Evolutionary conservation across 2,888 invertebrate genomes (phyloP).

Genomic region (Bursaphelenchus okinawaensis): DNA sequence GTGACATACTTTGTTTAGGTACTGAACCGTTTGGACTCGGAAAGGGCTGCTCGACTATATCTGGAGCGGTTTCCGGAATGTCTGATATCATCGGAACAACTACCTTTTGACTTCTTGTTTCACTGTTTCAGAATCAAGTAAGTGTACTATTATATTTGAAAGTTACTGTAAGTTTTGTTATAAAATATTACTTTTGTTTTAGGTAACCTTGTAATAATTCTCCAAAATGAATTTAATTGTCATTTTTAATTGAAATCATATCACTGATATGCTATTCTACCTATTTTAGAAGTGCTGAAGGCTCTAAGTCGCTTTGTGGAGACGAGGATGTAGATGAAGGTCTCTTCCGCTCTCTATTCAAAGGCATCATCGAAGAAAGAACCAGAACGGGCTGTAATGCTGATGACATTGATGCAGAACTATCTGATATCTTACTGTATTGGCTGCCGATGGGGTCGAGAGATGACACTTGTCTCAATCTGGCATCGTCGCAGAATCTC

Average conservation of each 20-base stretch:
- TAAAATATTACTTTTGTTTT: too few relatives aligned
- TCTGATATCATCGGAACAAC: neutral
- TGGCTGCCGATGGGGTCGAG: constrained; percentile 45
- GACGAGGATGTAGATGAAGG: constrained; percentile 47
- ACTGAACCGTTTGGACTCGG: constrained; percentile 20
- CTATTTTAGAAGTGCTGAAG: constrained; percentile 28
- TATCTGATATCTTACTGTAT: constrained; percentile 32
- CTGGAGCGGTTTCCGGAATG: constrained; percentile 30
- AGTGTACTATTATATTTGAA: too few relatives aligned
- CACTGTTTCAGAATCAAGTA: constrained; percentile 29
- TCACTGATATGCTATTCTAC: too few relatives aligned
- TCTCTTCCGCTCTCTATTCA: constrained; percentile 38
- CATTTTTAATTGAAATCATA: too few relatives aligned
- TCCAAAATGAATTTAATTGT: too few relatives aligned
- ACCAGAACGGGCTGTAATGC: neutral
- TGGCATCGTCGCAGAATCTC: constrained; percentile 25
- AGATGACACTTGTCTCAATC: constrained; percentile 45
- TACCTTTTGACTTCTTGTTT: constrained; percentile 28
- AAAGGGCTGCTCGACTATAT: constrained; percentile 30
- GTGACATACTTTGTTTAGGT: constrained; percentile 19
- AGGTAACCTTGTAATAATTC: too few relatives aligned
- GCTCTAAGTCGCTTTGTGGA: constrained; percentile 30
- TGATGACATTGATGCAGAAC: constrained; percentile 19
- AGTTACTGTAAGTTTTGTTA: too few relatives aligned
- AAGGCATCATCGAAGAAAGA: constrained; percentile 24